These are phyloP conservation scores for Alauda arvensis DNA, from an alignment of 2,797 vertebrate species.

Conservation along the genomic window DNA sequence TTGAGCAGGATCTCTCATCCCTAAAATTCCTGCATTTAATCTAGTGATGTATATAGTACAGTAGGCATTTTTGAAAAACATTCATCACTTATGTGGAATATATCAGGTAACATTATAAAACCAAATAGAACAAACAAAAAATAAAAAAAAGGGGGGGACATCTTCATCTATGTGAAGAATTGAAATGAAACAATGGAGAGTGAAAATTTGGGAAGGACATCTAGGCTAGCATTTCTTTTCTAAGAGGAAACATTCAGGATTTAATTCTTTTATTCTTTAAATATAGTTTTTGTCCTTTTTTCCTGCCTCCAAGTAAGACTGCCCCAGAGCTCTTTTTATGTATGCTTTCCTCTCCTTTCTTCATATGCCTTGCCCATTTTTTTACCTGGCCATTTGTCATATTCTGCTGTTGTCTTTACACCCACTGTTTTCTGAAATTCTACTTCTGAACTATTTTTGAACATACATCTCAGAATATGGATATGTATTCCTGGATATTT, in stretches of 20 bases:
- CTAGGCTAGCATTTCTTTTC: background rate
- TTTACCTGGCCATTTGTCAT: background rate
- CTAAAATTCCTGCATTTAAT: conserved; percentile 1
- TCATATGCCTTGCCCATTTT: background rate
- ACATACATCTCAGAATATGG: background rate
- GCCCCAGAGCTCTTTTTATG: background rate
- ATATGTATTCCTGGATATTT: background rate
- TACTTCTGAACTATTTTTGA: background rate
- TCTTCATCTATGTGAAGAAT: background rate
- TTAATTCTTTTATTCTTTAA: background rate
- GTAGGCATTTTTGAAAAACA: background rate
- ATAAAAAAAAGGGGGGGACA: background rate
- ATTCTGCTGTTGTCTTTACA: background rate
- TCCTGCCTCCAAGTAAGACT: background rate
- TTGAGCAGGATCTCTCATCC: background rate
- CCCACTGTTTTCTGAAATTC: background rate
- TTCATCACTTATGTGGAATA: background rate
- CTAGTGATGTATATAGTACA: background rate
- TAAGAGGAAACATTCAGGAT: background rate
- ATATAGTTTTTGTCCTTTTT: background rate
- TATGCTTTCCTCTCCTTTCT: background rate
- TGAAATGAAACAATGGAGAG: background rate
- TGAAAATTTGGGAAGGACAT: background rate
- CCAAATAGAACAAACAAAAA: background rate
- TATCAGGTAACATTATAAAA: background rate